Evolutionary conservation across 2,888 invertebrate genomes (phyloP).

Genomic region (Drosophila pseudotakahashii): DNA sequence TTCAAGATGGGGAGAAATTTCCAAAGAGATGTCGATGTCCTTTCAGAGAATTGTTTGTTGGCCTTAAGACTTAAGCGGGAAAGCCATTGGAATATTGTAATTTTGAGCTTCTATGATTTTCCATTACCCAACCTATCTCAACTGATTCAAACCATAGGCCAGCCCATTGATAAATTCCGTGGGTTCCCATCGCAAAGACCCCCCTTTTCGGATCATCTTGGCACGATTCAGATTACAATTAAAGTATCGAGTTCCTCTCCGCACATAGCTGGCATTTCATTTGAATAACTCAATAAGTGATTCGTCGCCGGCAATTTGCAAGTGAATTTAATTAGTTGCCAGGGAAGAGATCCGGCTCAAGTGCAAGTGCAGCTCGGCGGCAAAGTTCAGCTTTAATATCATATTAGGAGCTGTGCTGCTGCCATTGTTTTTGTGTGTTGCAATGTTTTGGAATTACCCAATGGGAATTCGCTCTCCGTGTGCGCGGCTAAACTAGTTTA

Average conservation of each 20-base stretch:
- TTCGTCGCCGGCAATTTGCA: conserved; percentile 56
- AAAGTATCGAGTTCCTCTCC: conserved; percentile 60
- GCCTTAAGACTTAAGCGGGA: not conserved
- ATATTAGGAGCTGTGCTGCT: conserved; percentile 57
- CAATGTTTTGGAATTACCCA: conserved; percentile 67
- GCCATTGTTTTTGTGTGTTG: conserved; percentile 62
- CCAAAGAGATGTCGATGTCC: conserved; percentile 24
- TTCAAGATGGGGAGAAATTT: conserved; percentile 45
- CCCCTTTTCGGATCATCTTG: conserved; percentile 21
- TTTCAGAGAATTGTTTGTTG: conserved; percentile 3
- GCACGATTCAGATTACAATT: conserved; percentile 52
- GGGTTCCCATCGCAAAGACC: conserved; percentile 9
- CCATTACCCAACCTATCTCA: conserved; percentile 31
- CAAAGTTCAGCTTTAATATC: conserved; percentile 69
- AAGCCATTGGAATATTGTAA: not conserved
- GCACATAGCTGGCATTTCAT: conserved; percentile 69
- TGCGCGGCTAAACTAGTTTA: conserved; percentile 71
- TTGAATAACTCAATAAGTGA: conserved; percentile 76
- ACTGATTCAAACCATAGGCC: conserved; percentile 23
- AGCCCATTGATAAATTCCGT: conserved; percentile 36
- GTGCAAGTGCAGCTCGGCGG: conserved; percentile 32
- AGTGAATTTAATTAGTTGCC: conserved; percentile 66
- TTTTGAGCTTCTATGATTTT: too few species aligned
- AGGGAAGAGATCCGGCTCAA: conserved; percentile 63
- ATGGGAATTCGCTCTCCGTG: conserved; percentile 59